Evolutionary conservation across 1,140 invertebrate genomes (phyloP), one percentile per base, ranked within the genome.

Genomic region (Drosophila simulans): DNA sequence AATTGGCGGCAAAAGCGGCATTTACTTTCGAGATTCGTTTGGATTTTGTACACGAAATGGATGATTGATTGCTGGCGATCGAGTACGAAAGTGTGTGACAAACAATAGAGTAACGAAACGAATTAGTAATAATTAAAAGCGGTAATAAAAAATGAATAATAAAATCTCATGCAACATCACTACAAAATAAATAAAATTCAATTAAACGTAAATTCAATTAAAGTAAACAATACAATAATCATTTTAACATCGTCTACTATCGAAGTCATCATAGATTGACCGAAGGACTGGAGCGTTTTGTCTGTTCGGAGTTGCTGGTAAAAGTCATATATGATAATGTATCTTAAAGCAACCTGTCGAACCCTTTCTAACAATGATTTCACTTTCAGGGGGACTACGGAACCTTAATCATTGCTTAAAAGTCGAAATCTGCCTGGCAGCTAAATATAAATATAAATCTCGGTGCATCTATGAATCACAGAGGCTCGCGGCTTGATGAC

Each of bases 91-190:
- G 71, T 72, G 64, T 63, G 42, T 74, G 65, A 77, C 55, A 65
- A 63, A 78, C 46, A 56, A 49, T 63, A 86, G 70, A 68, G 76
- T 45, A 77, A 81, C 59, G 66, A 81, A 82, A 71, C 68, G 69
- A 88, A 91, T 91, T 91, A 91, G 90, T 91, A 90, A 66, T 91
- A 91, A 90, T 91, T 86, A 66, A 72, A 90, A 91, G 85, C 89
- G 58, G 80, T 79, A 83, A 75, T 90, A 89, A 91, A 91, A 91
- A 91, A 91, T 86, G 68, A 92, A 92, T 90, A 77, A 92, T 90
- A 91, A 92, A 91, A 92, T 91, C 91, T 92, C 91, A 92, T 92
- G 91, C 91, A 92, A 91, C 84, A 91, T 89, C 66, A 90, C 78
- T 88, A 85, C 62, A 90, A 81, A 91, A 82, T 91, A 89, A 78